Evolutionary conservation across 1,140 invertebrate genomes (phyloP).

Genomic region (Brachionus manjavacas): DNA sequence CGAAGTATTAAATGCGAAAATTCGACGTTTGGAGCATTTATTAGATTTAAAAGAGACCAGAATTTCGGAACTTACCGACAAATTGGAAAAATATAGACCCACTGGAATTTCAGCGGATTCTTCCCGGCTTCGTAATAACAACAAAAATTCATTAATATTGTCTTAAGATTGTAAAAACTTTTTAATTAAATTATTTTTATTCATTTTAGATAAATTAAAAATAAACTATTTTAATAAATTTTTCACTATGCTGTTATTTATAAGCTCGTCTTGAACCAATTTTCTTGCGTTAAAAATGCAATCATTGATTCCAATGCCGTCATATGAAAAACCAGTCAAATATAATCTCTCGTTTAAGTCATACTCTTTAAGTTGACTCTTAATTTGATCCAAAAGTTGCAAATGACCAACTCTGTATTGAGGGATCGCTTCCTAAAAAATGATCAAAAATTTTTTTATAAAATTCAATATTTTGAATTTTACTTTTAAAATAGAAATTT

Average conservation of each 20-base stretch:
- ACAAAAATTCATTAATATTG: slow-evolving; percentile 11
- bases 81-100: slow-evolving; percentile 42
- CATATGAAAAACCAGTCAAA: slow-evolving; percentile 38
- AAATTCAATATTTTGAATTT: neutral
- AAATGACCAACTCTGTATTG: slow-evolving; percentile 34
- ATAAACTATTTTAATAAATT: slow-evolving; percentile 15
- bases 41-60: slow-evolving; percentile 53
- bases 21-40: slow-evolving; percentile 52
- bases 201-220: neutral
- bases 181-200: neutral
- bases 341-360: neutral
- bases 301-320: slow-evolving; percentile 37
- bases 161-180: slow-evolving; percentile 14
- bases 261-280: neutral
- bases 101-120: slow-evolving; percentile 20
- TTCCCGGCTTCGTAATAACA: neutral
- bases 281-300: slow-evolving; percentile 40
- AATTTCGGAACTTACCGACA: slow-evolving; percentile 49
- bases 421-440: slow-evolving; percentile 13
- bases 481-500: slow-evolving; percentile 36
- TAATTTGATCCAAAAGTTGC: neutral
- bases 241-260: neutral
- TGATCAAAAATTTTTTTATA: too few species aligned
- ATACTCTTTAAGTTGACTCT: neutral
- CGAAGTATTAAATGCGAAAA: slow-evolving; percentile 50